Evolutionary conservation across 1,140 invertebrate genomes (phyloP).

Genomic region (Nasonia giraulti): DNA sequence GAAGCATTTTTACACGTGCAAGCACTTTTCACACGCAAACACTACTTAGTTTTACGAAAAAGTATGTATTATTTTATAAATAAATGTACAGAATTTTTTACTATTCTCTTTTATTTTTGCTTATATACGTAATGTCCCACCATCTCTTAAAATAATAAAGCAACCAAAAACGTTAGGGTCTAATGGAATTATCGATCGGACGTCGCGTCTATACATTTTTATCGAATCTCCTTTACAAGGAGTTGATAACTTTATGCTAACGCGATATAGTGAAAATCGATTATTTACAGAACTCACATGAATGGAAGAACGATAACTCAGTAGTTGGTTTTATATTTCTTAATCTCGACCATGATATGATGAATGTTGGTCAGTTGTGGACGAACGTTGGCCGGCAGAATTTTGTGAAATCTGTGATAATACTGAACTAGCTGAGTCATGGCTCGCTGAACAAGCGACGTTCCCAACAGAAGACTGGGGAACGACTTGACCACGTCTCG

Average conservation of each 20-base stretch:
- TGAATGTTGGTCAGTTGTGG: slow-evolving; percentile 98
- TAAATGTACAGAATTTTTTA: slow-evolving; percentile 69
- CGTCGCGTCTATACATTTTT: not conserved
- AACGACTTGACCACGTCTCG: slow-evolving; percentile 95
- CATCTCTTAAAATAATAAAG: not conserved
- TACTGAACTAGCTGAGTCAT: slow-evolving; percentile 97
- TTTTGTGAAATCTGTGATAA: slow-evolving; percentile 97
- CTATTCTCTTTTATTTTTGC: not conserved
- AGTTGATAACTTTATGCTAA: no score
- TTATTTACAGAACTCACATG: not conserved
- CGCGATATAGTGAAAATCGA: not conserved
- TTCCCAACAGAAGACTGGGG: slow-evolving; percentile 96
- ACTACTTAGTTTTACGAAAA: slow-evolving; percentile 51
- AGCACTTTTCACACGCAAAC: slow-evolving; percentile 40
- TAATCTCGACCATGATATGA: slow-evolving; percentile 99
- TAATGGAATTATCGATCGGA: not conserved
- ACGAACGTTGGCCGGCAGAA: slow-evolving; percentile 90
- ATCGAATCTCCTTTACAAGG: not conserved
- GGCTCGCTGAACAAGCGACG: slow-evolving; percentile 93
- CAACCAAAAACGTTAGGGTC: not conserved
- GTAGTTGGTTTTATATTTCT: slow-evolving; percentile 97
- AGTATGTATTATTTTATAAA: slow-evolving; percentile 69
- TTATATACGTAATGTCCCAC: not conserved
- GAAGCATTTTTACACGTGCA: slow-evolving; percentile 24
- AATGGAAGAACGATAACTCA: slow-evolving; percentile 64